These are phyloP conservation scores for Cheilosia pagana DNA, from an alignment of 2,888 invertebrate species.

Conservation along the genomic window DNA sequence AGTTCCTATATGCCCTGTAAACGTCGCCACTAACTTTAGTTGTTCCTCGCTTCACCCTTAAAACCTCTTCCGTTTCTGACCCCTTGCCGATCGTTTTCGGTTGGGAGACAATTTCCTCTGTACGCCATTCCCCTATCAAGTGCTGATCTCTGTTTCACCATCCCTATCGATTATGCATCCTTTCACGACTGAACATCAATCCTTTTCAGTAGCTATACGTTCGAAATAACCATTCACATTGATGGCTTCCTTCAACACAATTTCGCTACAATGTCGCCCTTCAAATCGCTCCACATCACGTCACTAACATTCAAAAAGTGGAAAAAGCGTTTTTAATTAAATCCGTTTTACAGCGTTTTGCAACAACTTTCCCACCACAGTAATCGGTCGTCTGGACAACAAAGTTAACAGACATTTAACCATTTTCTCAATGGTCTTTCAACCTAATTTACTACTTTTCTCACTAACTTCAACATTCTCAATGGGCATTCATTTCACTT, in stretches of 20 bases:
- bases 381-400: conserved; percentile 55
- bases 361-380: conserved; percentile 26
- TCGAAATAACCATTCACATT: background rate
- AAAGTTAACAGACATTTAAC: conserved; percentile 60
- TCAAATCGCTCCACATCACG: background rate
- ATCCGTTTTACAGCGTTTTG: conserved; percentile 39
- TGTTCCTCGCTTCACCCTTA: too few species aligned
- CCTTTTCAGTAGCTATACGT: too few species aligned
- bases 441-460: conserved; percentile 73
- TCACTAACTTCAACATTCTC: conserved; percentile 71
- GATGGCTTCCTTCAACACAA: background rate
- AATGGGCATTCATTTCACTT: conserved; percentile 72
- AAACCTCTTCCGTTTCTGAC: too few species aligned
- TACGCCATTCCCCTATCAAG: too few species aligned
- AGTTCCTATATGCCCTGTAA: too few species aligned
- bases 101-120: too few species aligned
- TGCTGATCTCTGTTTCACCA: too few species aligned
- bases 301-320: conserved; percentile 7
- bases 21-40: too few species aligned
- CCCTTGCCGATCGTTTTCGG: too few species aligned
- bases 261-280: background rate
- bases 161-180: too few species aligned
- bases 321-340: conserved; percentile 54
- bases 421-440: conserved; percentile 69
- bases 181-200: too few species aligned